phyloP scores from a whole-genome alignment of 2,888 invertebrate species.

The Sepioteuthis lessoniana region DNA sequence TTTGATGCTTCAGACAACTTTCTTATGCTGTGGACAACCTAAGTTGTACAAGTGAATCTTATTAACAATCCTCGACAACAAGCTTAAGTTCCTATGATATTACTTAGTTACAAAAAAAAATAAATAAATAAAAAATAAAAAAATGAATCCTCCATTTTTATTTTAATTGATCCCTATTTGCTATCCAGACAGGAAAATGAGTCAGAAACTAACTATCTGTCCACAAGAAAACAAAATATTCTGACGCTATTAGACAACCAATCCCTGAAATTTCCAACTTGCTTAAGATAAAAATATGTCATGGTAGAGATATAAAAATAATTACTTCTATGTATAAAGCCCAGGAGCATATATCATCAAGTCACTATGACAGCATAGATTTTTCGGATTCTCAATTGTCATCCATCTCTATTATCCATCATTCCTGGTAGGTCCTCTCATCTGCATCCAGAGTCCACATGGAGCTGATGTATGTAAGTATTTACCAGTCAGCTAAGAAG shows the following conservation, averaged over 20 bases:
- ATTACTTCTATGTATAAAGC: too few relatives aligned
- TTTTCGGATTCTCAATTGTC: too few relatives aligned
- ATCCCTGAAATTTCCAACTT: background rate
- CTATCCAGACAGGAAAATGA: background rate
- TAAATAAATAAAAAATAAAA: background rate
- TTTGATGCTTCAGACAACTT: background rate
- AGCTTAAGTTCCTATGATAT: background rate
- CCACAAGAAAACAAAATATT: background rate
- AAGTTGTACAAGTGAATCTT: background rate
- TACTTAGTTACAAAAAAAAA: background rate
- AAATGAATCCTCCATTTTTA: background rate
- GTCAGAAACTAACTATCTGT: background rate
- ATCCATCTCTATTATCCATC: too few relatives aligned
- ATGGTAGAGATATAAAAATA: too few relatives aligned
- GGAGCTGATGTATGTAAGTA: too few relatives aligned
- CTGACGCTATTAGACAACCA: background rate
- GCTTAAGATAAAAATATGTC: background rate
- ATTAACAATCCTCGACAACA: background rate
- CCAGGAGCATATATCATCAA: too few relatives aligned
- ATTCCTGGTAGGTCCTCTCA: too few relatives aligned
- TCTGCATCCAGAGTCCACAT: too few relatives aligned
- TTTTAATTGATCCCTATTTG: background rate
- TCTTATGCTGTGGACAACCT: background rate
- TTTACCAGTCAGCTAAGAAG: too few relatives aligned
- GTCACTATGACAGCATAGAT: too few relatives aligned